Evolutionary conservation across 2,797 vertebrate genomes (phyloP), one percentile per base, ranked within the genome.

Genomic region (Sebastes taczanowskii): DNA sequence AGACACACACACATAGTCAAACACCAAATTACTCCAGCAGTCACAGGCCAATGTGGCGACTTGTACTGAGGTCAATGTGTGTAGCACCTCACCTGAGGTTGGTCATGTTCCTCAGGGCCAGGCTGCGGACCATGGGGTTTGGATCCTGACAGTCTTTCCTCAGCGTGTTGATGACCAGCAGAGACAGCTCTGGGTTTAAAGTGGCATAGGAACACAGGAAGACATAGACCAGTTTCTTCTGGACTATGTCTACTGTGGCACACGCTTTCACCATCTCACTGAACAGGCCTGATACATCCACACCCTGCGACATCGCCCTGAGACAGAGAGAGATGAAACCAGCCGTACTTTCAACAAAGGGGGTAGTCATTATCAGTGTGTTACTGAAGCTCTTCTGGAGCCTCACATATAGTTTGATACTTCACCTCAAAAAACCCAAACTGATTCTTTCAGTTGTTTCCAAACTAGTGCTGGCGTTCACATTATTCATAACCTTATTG

Each of bases 211-310:
- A 96, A 82, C 97, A 97, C 96, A 99, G 95, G 90, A 97, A 99
- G 77, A 98, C 92, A 27, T 98, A 98, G 58, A 98, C 97, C 88
- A 99, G 88, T 86, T 99, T 99, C 95, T 99, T 99, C 94, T 99
- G 98, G 83, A 98, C 97, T 35, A 97, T 91, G 85, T 99, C 98
- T 11, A 96, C 93, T 2, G 97, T 97, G 58, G 98, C 97, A 70
- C 98, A 97, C 2, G 98, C 98, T 93, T 98, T 99, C 66, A 98
- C 97, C 97, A 99, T 98, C 93, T 99, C 98, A 95, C 97, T 97
- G 92, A 99, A 99, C 73, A 99, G 95, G 35, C 92, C 89, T 0
- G 98, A 98, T 53, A 99, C 95, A 71, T 99, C 97, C 87, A 96
- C 88, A 8, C 98, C 98, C 87, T 97, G 97, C 0, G 97, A 97